phyloP scores from a whole-genome alignment of 2,797 vertebrate genomes.

The Poeciliopsis presidionis region DNA sequence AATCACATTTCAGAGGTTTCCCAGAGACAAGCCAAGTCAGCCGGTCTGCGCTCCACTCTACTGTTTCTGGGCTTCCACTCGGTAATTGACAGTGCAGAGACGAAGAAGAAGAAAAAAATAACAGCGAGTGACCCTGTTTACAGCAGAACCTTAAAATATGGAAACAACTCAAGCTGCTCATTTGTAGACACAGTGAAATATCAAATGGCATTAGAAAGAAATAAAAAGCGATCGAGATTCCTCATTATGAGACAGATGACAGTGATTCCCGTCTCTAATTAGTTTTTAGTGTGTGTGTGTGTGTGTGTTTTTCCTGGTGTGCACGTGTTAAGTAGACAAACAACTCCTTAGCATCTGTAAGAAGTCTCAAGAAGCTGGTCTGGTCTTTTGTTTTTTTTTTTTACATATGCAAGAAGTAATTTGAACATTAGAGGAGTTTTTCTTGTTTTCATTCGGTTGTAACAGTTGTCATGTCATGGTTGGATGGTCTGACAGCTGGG shows the following conservation, averaged over 20 bases:
- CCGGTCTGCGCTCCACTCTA: slow-evolving; percentile 44
- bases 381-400: neutral
- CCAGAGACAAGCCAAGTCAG: slow-evolving; percentile 66
- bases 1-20: slow-evolving; percentile 78
- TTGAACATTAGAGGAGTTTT: neutral
- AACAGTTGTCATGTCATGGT: neutral
- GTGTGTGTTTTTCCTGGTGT: slow-evolving; percentile 33
- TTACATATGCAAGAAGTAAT: neutral
- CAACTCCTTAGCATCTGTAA: slow-evolving; percentile 66
- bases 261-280: slow-evolving; percentile 66
- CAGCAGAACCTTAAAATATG: slow-evolving; percentile 62
- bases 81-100: slow-evolving; percentile 71
- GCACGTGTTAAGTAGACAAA: slow-evolving; percentile 65
- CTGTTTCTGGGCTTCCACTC: slow-evolving; percentile 54
- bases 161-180: slow-evolving; percentile 53
- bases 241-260: slow-evolving; percentile 70
- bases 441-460: neutral
- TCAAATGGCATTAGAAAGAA: slow-evolving; percentile 65
- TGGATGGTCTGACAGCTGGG: neutral
- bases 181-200: slow-evolving; percentile 66
- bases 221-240: slow-evolving; percentile 56
- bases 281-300: slow-evolving; percentile 29
- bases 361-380: slow-evolving; percentile 37
- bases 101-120: neutral
- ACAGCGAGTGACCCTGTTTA: slow-evolving; percentile 54